Conservation (phyloP, 2,888 invertebrate species). For the Falcaria lacertinaria region DNA sequence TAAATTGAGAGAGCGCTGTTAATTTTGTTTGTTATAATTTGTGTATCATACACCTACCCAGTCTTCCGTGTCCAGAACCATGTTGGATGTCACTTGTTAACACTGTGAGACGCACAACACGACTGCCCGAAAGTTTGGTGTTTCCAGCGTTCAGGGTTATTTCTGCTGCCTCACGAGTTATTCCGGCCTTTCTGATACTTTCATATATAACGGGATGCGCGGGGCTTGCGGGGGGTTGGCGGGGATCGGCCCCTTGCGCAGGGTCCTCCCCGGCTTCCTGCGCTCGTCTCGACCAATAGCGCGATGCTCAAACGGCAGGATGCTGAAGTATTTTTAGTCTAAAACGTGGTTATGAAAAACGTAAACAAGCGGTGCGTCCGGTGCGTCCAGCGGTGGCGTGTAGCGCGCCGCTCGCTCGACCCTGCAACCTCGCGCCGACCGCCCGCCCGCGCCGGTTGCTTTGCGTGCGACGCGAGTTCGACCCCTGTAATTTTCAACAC, state of each 20-base stretch:
- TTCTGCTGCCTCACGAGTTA: conserved; percentile 65
- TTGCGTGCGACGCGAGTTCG: conserved; percentile 25
- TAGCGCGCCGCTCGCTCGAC: conserved; percentile 37
- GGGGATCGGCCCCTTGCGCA: conserved; percentile 36
- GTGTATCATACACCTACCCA: conserved; percentile 61
- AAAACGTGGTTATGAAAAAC: conserved; percentile 74
- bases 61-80: conserved; percentile 77
- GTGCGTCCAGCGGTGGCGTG: conserved; percentile 43
- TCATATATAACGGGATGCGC: conserved; percentile 51
- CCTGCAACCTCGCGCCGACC: conserved; percentile 22
- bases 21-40: conserved; percentile 5
- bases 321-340: conserved; percentile 74
- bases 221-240: conserved; percentile 33
- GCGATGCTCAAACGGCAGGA: conserved; percentile 75
- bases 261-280: conserved; percentile 67
- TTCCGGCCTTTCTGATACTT: conserved; percentile 64
- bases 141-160: conserved; percentile 77
- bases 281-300: conserved; percentile 66
- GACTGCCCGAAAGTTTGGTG: conserved; percentile 65
- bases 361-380: conserved; percentile 69
- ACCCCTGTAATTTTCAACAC: conserved; percentile 37
- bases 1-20: conserved; percentile 2
- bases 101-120: conserved; percentile 80
- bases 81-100: conserved; percentile 75
- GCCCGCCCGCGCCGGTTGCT: conserved; percentile 20